Evolutionary conservation across 2,113 vertebrate genomes (phyloP).

Genomic region (Microtus ochrogaster): DNA sequence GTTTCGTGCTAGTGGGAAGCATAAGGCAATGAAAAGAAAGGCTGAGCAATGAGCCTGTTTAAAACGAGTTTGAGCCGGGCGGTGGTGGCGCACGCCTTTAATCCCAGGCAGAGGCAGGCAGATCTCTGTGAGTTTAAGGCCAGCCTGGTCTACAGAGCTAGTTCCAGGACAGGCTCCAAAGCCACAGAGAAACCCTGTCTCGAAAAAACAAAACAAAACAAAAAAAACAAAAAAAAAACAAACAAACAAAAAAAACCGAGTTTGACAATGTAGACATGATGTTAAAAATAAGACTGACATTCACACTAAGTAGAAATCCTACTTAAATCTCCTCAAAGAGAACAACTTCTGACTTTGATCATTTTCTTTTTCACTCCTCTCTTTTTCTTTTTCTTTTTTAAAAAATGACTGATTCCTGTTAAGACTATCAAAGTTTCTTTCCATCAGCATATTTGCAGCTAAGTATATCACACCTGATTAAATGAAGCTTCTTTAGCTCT

Average conservation of each 20-base stretch:
- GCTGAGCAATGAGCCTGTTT: background rate
- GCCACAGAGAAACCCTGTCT: too few species aligned
- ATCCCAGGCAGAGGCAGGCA: too few species aligned
- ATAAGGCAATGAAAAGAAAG: background rate
- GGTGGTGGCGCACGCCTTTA: too few species aligned
- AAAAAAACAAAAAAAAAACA: too few species aligned
- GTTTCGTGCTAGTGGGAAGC: rapidly evolving
- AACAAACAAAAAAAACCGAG: too few species aligned
- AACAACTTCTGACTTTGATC: background rate
- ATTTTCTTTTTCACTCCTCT: background rate
- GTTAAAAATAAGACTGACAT: background rate
- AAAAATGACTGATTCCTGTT: background rate
- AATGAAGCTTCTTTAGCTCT: background rate
- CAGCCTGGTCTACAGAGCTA: too few species aligned
- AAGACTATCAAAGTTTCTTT: background rate
- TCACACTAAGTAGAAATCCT: background rate
- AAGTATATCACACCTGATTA: background rate
- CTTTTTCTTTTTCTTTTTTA: background rate
- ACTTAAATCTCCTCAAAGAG: background rate
- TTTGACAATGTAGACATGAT: background rate
- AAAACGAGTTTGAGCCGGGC: too few species aligned
- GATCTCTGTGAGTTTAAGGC: too few species aligned
- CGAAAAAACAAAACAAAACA: too few species aligned
- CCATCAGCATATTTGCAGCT: background rate
- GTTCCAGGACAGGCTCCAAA: too few species aligned